Evolutionary conservation across 2,888 invertebrate genomes (phyloP), one percentile per base, ranked within the genome.

Genomic region (Pyrrhosoma nymphula): DNA sequence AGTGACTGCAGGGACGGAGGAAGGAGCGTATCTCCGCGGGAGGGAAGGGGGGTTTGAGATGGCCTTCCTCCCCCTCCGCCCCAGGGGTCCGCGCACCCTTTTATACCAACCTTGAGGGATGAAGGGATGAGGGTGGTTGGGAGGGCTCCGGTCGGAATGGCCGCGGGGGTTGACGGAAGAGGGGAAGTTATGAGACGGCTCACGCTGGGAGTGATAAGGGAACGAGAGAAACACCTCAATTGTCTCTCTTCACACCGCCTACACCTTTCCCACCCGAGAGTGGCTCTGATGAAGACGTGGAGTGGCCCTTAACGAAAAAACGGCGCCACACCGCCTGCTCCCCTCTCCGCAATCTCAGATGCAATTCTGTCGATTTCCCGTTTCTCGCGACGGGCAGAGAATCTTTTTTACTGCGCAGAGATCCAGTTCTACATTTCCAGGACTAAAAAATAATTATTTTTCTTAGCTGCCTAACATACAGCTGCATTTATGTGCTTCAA

Each of bases 231-330:
- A 35, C 35, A 63, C 91, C 91, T 91, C 56, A 91, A 91, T 91
- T 35, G 63, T 60, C 63, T 91, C 47, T 47, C 47, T 8, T 47
- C 47, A 47, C 8, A 47, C 8, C 47, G 47, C 47, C 47, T 47
- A 8, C 47, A 47, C 8, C 47, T 47, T 47, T n/a, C 35, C 91
- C 60, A n/a, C 56, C 63, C 26, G 60, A 63, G 91, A 91, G 60
- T 91, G 91, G 63, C 91, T 63, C 63, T 39, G 63, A 91, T 91
- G 91, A 60, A 20, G 90, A 60, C 60, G 20, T 2, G 26, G 90
- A 63, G 69, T 39, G 91, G 91, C 91, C 63, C 63, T 91, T 23
- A 3, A 47, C 47, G 8, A 56, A 63, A 55, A 14, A 69, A 69
- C n/a, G 10, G 69, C 26, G n/a, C 6, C 69, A 26, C 0, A 0